phyloP scores from a whole-genome alignment of 2,888 invertebrate species.

The Athalia rosae region DNA sequence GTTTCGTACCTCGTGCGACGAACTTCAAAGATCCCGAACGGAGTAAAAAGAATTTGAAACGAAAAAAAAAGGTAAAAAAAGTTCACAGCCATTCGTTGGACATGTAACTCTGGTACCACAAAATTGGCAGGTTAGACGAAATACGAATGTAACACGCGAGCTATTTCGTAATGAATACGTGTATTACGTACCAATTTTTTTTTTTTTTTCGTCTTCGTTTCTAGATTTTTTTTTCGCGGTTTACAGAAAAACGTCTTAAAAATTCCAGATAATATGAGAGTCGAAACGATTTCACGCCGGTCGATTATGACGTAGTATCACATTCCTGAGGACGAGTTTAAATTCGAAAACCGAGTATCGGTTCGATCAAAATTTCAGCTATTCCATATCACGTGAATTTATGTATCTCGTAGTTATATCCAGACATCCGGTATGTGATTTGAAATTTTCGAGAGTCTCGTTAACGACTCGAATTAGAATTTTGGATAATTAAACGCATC shows the following conservation, averaged over 20 bases:
- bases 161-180: conserved; percentile 1
- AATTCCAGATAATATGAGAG: neutral
- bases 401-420: neutral
- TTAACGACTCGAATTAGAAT: neutral
- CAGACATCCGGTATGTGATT: neutral
- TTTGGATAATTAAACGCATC: conserved; percentile 10
- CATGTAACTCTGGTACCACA: too few species aligned
- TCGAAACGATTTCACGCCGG: neutral
- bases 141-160: neutral
- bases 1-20: too few species aligned
- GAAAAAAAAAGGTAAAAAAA: too few species aligned
- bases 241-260: conserved; percentile 10
- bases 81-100: too few species aligned
- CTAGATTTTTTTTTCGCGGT: conserved; percentile 9
- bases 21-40: too few species aligned
- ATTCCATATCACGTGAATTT: neutral
- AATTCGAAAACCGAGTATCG: neutral
- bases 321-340: neutral
- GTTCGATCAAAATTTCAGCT: neutral
- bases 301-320: neutral
- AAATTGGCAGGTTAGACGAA: too few species aligned
- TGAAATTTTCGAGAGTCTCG: conserved; percentile 2
- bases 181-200: too few species aligned
- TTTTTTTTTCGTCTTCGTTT: too few species aligned
- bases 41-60: too few species aligned